Percentiles rank a stretch among this genome's conserved stretches.
These are phyloP conservation scores for Eurystomus gularis DNA, from an alignment of 2,113 vertebrate species.

Conservation along the genomic window DNA sequence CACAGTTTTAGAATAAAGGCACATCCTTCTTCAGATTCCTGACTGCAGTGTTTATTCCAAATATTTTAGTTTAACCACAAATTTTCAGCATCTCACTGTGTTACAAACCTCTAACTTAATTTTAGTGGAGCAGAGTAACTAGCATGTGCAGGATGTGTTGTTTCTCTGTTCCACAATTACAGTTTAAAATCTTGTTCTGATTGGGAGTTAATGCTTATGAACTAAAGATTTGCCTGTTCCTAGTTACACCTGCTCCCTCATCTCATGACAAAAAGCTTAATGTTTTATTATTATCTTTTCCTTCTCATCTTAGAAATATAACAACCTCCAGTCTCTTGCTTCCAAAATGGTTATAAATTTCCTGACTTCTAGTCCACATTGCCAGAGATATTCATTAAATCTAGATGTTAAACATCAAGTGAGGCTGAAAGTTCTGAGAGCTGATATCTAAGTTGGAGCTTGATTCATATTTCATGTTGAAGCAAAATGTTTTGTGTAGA, in stretches of 20 bases:
- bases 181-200: neutral
- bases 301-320: conserved; percentile 28
- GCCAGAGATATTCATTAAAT: conserved; percentile 25
- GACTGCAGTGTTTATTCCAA: neutral
- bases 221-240: neutral
- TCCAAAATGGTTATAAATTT: neutral
- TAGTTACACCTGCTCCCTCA: neutral
- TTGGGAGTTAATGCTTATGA: neutral
- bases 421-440: neutral
- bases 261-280: neutral
- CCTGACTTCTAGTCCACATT: neutral
- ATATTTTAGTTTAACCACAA: neutral
- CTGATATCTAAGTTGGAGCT: neutral
- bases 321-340: conserved; percentile 13
- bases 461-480: conserved; percentile 18
- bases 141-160: neutral
- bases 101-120: neutral
- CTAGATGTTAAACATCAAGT: conserved; percentile 25
- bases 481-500: neutral
- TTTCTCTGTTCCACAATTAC: neutral
- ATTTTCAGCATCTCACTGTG: neutral
- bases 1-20: neutral
- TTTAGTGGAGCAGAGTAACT: neutral
- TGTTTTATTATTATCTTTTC: conserved; percentile 15
- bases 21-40: neutral